These are phyloP conservation scores for Antheraea assamensis DNA, from an alignment of 2,888 invertebrate species.

Conservation along the genomic window DNA sequence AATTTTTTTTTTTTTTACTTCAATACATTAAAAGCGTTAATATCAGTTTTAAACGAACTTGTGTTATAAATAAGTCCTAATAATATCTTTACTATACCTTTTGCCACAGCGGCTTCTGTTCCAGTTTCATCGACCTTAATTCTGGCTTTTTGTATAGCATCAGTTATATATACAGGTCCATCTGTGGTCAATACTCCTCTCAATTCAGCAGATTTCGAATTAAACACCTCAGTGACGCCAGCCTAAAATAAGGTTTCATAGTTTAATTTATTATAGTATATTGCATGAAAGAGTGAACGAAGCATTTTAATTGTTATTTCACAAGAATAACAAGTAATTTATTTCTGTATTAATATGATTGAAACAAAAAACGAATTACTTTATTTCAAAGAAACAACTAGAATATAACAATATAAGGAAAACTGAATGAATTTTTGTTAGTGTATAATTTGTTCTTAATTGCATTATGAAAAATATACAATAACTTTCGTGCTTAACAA, in stretches of 20 bases:
- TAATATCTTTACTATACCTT: slow-evolving; percentile 39
- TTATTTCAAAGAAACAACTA: background rate
- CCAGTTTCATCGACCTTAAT: slow-evolving; percentile 53
- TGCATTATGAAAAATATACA: background rate
- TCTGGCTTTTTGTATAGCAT: slow-evolving; percentile 50
- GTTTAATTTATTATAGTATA: background rate
- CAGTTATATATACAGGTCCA: slow-evolving; percentile 38
- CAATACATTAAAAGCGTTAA: too few species aligned
- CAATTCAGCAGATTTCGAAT: slow-evolving; percentile 35
- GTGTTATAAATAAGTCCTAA: background rate
- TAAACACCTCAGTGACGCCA: slow-evolving; percentile 40
- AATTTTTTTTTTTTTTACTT: too few species aligned
- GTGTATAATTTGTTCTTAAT: background rate
- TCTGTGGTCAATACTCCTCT: slow-evolving; percentile 41
- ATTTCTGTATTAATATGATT: background rate
- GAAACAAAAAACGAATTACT: background rate
- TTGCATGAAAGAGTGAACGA: background rate
- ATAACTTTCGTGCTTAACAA: background rate
- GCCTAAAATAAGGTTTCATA: slow-evolving; percentile 35
- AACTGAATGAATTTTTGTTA: background rate
- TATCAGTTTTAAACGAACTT: background rate
- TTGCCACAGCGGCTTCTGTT: slow-evolving; percentile 60
- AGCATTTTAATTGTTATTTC: background rate
- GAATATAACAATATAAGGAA: too few species aligned
- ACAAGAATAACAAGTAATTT: background rate